Conservation (phyloP, 1,140 invertebrate species). For the Acromyrmex echinatior region DNA sequence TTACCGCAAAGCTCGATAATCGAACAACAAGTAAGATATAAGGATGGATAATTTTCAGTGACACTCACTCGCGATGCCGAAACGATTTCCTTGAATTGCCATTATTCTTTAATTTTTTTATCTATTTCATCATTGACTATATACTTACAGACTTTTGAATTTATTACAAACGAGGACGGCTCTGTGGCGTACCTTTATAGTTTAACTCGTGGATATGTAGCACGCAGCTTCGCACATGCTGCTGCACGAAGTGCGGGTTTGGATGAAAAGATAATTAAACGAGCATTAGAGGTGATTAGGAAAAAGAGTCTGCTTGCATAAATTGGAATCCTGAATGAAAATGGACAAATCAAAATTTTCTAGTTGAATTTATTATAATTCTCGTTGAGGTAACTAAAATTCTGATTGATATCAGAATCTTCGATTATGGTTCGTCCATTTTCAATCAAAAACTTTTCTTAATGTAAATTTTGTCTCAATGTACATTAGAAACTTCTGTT, state of each 20-base stretch:
- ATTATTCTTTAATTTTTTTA: background rate
- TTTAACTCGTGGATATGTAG: conserved; percentile 67
- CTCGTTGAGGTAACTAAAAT: too few relatives aligned
- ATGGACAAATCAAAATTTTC: too few relatives aligned
- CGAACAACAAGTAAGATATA: conserved; percentile 85
- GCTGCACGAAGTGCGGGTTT: conserved; percentile 73
- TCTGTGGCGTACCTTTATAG: conserved; percentile 74
- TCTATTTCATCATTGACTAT: background rate
- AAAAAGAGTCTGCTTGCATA: background rate
- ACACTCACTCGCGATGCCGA: background rate
- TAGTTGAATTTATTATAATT: too few relatives aligned
- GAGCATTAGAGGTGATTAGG: conserved; percentile 64
- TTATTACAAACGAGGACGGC: conserved; percentile 64
- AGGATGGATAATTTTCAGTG: background rate
- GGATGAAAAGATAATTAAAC: conserved; percentile 63
- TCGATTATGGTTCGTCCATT: too few relatives aligned
- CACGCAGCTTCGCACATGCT: conserved; percentile 77
- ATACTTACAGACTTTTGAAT: conserved; percentile 75
- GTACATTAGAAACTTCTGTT: background rate
- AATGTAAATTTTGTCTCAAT: background rate
- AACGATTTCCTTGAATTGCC: background rate
- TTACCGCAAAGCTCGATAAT: conserved; percentile 86
- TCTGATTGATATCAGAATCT: too few relatives aligned
- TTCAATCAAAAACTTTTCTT: too few relatives aligned
- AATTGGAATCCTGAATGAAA: too few relatives aligned